A percentile compares a stretch with the other conserved stretches of the same genome.
Evolutionary conservation across 1,140 invertebrate genomes (phyloP).

Genomic region (Thaumatotibia leucotreta): DNA sequence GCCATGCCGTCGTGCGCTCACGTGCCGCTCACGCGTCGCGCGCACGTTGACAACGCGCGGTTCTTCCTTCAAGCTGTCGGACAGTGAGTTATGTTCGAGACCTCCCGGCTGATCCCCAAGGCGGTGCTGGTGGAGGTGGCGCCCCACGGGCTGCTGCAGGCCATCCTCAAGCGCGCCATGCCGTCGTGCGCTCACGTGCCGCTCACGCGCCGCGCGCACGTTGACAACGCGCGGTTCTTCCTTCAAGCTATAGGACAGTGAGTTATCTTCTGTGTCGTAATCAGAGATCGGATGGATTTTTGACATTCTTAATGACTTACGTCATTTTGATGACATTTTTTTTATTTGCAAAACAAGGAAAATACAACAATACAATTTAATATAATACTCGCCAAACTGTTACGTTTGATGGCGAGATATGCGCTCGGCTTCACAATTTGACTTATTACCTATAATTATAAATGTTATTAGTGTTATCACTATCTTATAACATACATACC

Average conservation of each 20-base stretch:
- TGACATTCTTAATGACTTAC: neutral
- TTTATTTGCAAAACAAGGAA: too few relatives aligned
- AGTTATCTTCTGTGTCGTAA: slow-evolving; percentile 13
- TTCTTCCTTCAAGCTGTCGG: slow-evolving; percentile 84
- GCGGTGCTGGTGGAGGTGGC: slow-evolving; percentile 86
- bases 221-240: slow-evolving; percentile 83
- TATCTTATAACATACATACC: too few relatives aligned
- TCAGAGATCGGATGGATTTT: neutral
- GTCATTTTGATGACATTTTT: neutral
- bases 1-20: slow-evolving; percentile 77
- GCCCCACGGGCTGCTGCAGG: slow-evolving; percentile 87
- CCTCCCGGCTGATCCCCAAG: slow-evolving; percentile 81
- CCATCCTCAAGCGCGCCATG: slow-evolving; percentile 78
- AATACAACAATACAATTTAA: too few relatives aligned
- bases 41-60: slow-evolving; percentile 80
- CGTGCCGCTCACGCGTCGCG: slow-evolving; percentile 86
- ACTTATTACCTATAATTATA: too few relatives aligned
- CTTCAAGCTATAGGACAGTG: slow-evolving; percentile 81
- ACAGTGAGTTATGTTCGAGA: slow-evolving; percentile 63
- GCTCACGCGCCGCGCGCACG: slow-evolving; percentile 84
- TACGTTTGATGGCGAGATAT: too few relatives aligned
- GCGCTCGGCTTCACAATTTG: too few relatives aligned
- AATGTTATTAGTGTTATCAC: too few relatives aligned
- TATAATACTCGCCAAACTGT: too few relatives aligned
- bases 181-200: slow-evolving; percentile 80